Evolutionary conservation across 2,888 invertebrate genomes (phyloP).

Genomic region (Amphiduros pacificus): DNA sequence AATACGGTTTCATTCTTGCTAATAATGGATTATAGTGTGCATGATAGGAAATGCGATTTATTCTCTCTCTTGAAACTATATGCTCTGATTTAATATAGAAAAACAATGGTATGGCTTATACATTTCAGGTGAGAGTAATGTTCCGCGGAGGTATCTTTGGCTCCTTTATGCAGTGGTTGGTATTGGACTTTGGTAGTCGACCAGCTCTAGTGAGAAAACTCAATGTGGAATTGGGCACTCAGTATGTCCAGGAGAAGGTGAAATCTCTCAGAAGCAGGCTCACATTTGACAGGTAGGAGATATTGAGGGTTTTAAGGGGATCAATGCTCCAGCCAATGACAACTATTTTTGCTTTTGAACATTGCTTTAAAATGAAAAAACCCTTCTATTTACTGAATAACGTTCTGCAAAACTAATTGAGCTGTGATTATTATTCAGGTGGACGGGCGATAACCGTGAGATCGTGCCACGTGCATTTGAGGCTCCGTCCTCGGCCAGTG

Average conservation of each 20-base stretch:
- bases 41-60: too few species aligned
- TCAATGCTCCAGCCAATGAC: too few species aligned
- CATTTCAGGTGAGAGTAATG: conserved; percentile 34
- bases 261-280: conserved; percentile 41
- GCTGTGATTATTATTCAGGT: conserved; percentile 28
- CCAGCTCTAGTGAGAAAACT: conserved; percentile 48
- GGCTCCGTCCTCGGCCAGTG: background rate
- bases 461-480: conserved; percentile 33
- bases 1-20: background rate
- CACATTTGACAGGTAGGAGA: conserved; percentile 40
- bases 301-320: too few species aligned
- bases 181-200: conserved; percentile 51
- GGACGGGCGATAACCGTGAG: conserved; percentile 48
- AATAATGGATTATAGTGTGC: too few species aligned
- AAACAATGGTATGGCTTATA: conserved; percentile 9
- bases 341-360: too few species aligned
- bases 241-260: conserved; percentile 40
- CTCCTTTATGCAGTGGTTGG: conserved; percentile 48
- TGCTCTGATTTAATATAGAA: background rate
- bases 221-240: conserved; percentile 48
- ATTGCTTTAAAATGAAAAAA: too few species aligned
- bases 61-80: too few species aligned
- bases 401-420: background rate
- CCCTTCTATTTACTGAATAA: too few species aligned
- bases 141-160: conserved; percentile 52